Evolutionary conservation across 2,888 invertebrate species (phyloP).

Genomic region (Trisateles emortualis): DNA sequence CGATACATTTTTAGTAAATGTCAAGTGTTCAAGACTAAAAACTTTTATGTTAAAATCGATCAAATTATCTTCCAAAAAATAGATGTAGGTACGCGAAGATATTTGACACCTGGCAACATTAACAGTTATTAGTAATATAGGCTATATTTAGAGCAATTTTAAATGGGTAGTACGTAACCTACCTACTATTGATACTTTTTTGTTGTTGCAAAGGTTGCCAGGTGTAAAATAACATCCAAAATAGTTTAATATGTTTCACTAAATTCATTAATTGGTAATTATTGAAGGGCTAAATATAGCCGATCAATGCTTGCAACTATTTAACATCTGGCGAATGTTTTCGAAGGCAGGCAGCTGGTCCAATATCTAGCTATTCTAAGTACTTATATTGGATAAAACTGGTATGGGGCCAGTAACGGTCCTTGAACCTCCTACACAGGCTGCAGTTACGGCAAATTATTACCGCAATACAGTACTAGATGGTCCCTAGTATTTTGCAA

Average conservation of each 20-base stretch:
- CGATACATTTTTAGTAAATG: neutral
- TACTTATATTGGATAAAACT: slow-evolving; percentile 57
- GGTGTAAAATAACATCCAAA: too few species aligned
- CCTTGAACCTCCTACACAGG: slow-evolving; percentile 57
- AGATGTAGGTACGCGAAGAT: neutral
- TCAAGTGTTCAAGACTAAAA: neutral
- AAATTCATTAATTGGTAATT: neutral
- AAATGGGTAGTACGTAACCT: too few species aligned
- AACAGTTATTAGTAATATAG: too few species aligned
- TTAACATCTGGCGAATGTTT: slow-evolving; percentile 27
- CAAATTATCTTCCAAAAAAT: neutral
- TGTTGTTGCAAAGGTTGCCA: too few species aligned
- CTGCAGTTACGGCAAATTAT: slow-evolving; percentile 25
- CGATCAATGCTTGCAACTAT: slow-evolving; percentile 19
- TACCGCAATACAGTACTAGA: slow-evolving; percentile 4
- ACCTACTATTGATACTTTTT: too few species aligned
- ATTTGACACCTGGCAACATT: neutral
- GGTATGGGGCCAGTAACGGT: slow-evolving; percentile 59
- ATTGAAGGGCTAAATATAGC: slow-evolving; percentile 11
- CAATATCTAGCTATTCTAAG: slow-evolving; percentile 37
- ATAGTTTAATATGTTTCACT: too few species aligned
- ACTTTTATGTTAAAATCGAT: too few species aligned
- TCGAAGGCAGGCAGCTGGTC: slow-evolving; percentile 34
- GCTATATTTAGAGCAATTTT: too few species aligned
- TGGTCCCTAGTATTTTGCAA: neutral